Conservation (phyloP, 2,888 invertebrate species). For the Cephus rjabovi region DNA sequence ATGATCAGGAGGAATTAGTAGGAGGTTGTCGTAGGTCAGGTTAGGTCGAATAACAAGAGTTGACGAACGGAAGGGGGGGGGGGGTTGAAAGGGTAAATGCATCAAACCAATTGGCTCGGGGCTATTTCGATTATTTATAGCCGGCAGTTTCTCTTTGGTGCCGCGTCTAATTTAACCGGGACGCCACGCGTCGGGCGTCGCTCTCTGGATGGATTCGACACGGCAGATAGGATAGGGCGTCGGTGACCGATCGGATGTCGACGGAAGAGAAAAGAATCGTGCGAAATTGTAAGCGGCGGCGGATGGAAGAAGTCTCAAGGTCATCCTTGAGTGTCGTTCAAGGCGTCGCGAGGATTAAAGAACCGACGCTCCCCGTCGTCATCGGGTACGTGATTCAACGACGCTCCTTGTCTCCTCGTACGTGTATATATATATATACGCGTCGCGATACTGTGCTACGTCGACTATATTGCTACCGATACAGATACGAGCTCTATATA, state of each 20-base stretch:
- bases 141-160: background rate
- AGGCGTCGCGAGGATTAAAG: background rate
- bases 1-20: background rate
- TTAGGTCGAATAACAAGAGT: background rate
- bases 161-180: conserved; percentile 2
- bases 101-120: conserved; percentile 13
- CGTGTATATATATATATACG: background rate
- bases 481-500: background rate
- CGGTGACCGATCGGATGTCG: background rate
- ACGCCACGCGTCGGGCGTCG: background rate
- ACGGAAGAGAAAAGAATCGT: background rate
- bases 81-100: background rate
- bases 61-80: background rate
- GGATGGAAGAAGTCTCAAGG: background rate
- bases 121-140: conserved; percentile 11
- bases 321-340: background rate
- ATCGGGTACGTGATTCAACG: background rate
- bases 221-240: background rate
- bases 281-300: background rate
- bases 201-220: background rate
- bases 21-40: background rate
- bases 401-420: background rate
- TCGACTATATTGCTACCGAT: background rate
- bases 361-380: background rate
- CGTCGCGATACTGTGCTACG: background rate